Evolutionary conservation across 2,797 vertebrate species (phyloP).

Genomic region (Chaenodraco wilsoni): DNA sequence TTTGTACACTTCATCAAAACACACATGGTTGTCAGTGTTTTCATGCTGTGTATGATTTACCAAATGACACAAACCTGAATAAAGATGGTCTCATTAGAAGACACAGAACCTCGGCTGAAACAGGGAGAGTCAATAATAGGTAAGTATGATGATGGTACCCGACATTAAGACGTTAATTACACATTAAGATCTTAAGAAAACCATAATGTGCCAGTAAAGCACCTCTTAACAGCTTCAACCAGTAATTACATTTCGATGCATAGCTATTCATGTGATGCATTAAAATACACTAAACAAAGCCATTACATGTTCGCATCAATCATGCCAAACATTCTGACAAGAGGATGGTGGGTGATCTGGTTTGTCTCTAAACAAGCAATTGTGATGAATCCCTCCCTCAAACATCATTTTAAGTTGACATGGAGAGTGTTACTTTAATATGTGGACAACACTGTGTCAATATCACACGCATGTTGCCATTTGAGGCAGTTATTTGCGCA

Average conservation of each 20-base stretch:
- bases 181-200: not conserved
- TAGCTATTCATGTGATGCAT: not conserved
- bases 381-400: not conserved
- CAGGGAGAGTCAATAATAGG: constrained; percentile 5
- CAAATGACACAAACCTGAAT: constrained; percentile 35
- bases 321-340: not conserved
- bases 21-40: constrained; percentile 1
- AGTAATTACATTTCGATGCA: not conserved
- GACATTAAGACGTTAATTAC: no score
- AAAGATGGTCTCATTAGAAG: constrained; percentile 39
- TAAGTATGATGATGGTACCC: constrained; percentile 2
- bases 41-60: constrained; percentile 27
- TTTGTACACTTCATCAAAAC: constrained; percentile 5
- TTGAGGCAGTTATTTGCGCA: not conserved
- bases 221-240: not conserved
- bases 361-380: not conserved
- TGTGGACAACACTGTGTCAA: not conserved
- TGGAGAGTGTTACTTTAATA: not conserved
- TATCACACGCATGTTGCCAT: not conserved
- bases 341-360: not conserved
- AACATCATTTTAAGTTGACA: not conserved
- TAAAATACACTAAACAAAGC: not conserved
- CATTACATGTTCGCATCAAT: not conserved
- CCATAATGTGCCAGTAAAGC: not conserved
- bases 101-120: constrained; percentile 4